These are phyloP conservation scores for Engystomops pustulosus DNA, from an alignment of 2,113 vertebrate genomes.

Conservation along the genomic window DNA sequence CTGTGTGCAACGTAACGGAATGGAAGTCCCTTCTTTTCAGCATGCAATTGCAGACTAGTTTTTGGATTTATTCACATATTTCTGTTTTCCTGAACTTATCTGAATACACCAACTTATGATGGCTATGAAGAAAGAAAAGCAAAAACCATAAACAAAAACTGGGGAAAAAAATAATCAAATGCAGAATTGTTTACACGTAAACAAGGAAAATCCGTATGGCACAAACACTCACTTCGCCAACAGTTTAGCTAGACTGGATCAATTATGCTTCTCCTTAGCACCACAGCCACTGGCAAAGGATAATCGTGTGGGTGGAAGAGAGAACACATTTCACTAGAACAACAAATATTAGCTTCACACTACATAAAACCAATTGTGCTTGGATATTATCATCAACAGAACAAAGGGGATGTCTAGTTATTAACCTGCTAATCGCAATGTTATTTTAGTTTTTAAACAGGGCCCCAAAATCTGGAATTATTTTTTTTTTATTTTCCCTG, in stretches of 20 bases:
- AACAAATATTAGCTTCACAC: not conserved
- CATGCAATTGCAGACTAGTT: too few species aligned
- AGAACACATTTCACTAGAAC: not conserved
- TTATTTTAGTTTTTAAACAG: too few species aligned
- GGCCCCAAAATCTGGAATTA: too few species aligned
- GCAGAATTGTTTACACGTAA: not conserved
- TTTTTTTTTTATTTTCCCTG: too few species aligned
- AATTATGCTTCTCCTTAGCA: not conserved
- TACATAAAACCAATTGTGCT: not conserved
- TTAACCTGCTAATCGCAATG: too few species aligned
- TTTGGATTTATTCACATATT: not conserved
- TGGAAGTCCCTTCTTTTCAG: too few species aligned
- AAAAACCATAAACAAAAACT: not conserved
- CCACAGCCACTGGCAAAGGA: constrained; percentile 12
- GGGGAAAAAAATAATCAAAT: not conserved
- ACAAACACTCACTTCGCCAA: not conserved
- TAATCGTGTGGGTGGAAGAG: not conserved
- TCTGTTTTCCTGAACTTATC: not conserved
- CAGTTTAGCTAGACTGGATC: constrained; percentile 5
- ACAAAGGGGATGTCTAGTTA: too few species aligned
- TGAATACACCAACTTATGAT: not conserved
- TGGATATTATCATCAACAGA: not conserved
- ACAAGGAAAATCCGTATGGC: not conserved
- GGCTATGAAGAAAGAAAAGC: not conserved
- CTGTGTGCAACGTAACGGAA: too few species aligned